Conservation (phyloP, 2,113 vertebrate genomes). For the Candoia aspera region DNA sequence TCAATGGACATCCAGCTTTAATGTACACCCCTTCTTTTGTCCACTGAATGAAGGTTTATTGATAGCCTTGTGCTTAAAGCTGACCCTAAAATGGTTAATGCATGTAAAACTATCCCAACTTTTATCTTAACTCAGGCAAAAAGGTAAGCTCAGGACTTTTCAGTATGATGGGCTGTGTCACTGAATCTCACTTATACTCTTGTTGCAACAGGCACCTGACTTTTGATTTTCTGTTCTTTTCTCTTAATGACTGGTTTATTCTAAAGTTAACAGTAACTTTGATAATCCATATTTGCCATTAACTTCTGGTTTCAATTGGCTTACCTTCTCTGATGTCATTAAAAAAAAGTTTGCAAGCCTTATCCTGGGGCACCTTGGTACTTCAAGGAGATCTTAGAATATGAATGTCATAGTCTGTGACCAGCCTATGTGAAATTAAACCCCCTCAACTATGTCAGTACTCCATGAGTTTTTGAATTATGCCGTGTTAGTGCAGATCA, state of each 20-base stretch:
- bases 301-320: neutral
- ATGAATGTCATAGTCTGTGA: constrained; percentile 6
- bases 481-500: neutral
- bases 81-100: neutral
- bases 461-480: constrained; percentile 16
- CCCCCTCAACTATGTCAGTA: constrained; percentile 9
- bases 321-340: neutral
- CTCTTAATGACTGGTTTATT: neutral
- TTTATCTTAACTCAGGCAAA: neutral
- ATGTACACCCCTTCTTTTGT: neutral
- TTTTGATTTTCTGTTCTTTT: neutral
- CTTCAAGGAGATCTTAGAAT: neutral
- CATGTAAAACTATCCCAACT: neutral
- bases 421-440: constrained; percentile 20
- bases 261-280: neutral
- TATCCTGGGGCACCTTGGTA: neutral
- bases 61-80: neutral
- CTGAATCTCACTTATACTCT: neutral
- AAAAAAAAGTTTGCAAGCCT: neutral
- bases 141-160: neutral
- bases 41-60: neutral
- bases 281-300: neutral
- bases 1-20: neutral
- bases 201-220: neutral
- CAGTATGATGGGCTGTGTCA: neutral